phyloP scores from a whole-genome alignment of 2,888 invertebrate species.

The Eupeodes latifasciatus region DNA sequence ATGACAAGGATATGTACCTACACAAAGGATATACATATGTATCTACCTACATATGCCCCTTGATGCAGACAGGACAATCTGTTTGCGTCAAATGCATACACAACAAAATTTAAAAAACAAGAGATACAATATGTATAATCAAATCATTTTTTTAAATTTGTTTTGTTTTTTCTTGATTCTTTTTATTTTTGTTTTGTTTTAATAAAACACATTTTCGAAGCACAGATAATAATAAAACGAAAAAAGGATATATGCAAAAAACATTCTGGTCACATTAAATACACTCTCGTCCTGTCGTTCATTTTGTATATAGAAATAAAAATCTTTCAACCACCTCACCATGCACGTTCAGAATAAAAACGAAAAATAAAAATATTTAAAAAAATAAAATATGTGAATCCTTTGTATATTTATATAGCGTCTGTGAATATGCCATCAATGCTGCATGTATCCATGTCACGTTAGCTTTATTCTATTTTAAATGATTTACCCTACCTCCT shows the following conservation, averaged over 20 bases:
- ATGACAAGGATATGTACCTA: background rate
- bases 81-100: slow-evolving; percentile 53
- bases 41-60: background rate
- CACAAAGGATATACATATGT: background rate
- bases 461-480: slow-evolving; percentile 70
- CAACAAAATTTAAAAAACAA: slow-evolving; percentile 5
- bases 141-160: slow-evolving; percentile 54
- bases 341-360: slow-evolving; percentile 13
- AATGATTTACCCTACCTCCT: slow-evolving; percentile 23
- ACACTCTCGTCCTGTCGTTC: slow-evolving; percentile 46
- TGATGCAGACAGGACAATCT: slow-evolving; percentile 23
- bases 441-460: slow-evolving; percentile 62
- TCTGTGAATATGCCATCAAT: slow-evolving; percentile 26
- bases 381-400: slow-evolving; percentile 56
- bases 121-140: slow-evolving; percentile 55
- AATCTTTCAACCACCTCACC: slow-evolving; percentile 28
- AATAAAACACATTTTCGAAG: slow-evolving; percentile 41
- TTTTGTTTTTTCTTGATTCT: background rate
- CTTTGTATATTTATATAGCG: slow-evolving; percentile 38
- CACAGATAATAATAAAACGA: slow-evolving; percentile 18
- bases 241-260: slow-evolving; percentile 42
- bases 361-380: background rate
- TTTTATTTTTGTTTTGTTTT: background rate
- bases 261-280: slow-evolving; percentile 65
- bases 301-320: slow-evolving; percentile 26